phyloP scores from a whole-genome alignment of 2,888 invertebrate species.

The Xanthia togata region DNA sequence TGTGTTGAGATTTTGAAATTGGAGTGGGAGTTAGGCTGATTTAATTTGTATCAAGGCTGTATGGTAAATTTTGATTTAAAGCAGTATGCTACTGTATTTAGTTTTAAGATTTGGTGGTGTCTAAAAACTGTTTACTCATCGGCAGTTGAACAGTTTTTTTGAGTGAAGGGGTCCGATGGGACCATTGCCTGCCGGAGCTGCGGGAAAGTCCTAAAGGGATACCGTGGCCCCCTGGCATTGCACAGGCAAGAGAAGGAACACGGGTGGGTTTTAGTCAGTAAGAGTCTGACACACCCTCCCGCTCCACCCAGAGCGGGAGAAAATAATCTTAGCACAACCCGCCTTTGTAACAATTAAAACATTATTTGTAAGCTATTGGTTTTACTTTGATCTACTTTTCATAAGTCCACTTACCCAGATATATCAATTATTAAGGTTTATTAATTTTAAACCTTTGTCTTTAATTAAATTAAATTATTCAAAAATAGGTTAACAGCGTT shows the following conservation, averaged over 20 bases:
- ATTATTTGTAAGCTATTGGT: background rate
- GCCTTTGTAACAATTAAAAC: background rate
- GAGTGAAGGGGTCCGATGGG: too few species aligned
- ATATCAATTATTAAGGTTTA: background rate
- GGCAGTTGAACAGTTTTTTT: too few species aligned
- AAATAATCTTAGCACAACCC: accelerated
- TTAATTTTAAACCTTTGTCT: background rate
- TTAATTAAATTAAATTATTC: constrained; percentile 18
- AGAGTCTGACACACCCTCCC: too few species aligned
- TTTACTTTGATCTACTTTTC: background rate
- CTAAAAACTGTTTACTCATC: background rate
- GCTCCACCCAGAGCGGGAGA: too few species aligned
- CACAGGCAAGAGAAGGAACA: too few species aligned
- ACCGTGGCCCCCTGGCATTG: too few species aligned
- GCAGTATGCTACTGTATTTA: background rate
- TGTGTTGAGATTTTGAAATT: constrained; percentile 17
- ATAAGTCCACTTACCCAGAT: background rate
- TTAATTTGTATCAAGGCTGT: constrained; percentile 21
- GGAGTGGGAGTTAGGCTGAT: background rate
- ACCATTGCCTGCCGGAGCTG: too few species aligned
- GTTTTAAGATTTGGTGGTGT: background rate
- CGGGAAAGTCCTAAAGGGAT: too few species aligned
- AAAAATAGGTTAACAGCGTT: constrained; percentile 6
- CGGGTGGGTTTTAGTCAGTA: too few species aligned
- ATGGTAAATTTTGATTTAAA: background rate